Evolutionary conservation across 2,797 vertebrate genomes (phyloP), one percentile per base, ranked within the genome.

Genomic region (Microctenopoma stevenorrisi): DNA sequence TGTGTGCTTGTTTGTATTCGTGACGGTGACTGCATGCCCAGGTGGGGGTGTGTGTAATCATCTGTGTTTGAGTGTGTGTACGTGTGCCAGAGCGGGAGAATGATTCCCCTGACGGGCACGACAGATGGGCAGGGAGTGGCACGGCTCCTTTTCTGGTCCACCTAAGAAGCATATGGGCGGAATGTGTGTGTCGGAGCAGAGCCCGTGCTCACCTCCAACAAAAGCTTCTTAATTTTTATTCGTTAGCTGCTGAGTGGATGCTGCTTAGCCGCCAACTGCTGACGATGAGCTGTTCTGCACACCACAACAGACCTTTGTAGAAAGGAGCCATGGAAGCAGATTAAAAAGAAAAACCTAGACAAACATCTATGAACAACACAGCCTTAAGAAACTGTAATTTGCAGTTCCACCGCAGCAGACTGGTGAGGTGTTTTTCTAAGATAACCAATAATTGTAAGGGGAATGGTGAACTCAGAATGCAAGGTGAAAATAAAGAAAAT

Each of bases 101-200:
- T 40, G 72, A 76, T 62, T 77, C 73, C 68, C 62, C 52, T 40
- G 74, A 81, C 56, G 55, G 73, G 47, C 52, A 25, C 25, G 76
- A 79, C 89, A 87, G 81, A 89, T 86, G 88, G 76, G 66, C 59
- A 38, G 72, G 72, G 79, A 84, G 73, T 7, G 59, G 72, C 54
- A 46, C 44, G 0, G 63, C 76, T 62, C 13, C 12, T 18, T 65
- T 59, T 68, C 54, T 11, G 43, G 30, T 69, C 68, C 79, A 83
- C 79, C 81, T 60, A 70, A 84, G 16, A 64, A 55, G 48, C 66
- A 38, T 2, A 10, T n/a, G 61, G 69, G 68, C 37, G 11, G 47
- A 64, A 40, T 28, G 55, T 40, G 73, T 62, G 57, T 57, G 64
- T 47, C 33, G 4, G 33, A 1, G 38, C 74, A 1, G 69, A 22